These are phyloP conservation scores for Myrmophylax atrothorax DNA, from an alignment of 2,113 vertebrate genomes.

Conservation along the genomic window DNA sequence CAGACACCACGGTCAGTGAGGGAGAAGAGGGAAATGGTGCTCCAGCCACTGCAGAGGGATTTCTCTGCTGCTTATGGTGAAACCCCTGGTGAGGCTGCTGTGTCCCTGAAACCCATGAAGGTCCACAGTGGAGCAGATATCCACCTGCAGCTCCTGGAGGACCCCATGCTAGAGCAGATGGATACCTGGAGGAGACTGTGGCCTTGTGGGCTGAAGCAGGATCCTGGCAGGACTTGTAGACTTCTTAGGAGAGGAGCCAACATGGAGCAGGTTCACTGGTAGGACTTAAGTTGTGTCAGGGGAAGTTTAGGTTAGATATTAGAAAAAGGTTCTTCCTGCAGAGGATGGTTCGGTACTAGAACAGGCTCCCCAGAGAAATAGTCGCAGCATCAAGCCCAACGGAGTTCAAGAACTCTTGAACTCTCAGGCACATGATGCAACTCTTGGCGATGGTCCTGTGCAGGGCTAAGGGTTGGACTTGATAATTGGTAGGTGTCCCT, in stretches of 20 bases:
- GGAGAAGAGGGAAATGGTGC: neutral
- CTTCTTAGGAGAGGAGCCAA: neutral
- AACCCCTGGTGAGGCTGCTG: neutral
- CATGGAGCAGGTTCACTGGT: neutral
- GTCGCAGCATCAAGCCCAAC: neutral
- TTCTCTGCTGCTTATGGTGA: neutral
- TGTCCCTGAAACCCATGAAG: neutral
- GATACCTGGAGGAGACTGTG: neutral
- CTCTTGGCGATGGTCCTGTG: neutral
- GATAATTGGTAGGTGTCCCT: neutral
- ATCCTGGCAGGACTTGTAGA: neutral
- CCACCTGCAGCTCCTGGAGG: neutral
- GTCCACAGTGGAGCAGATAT: neutral
- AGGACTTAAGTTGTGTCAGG: neutral
- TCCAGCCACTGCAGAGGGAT: neutral
- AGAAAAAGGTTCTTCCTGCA: neutral
- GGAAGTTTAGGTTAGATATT: neutral
- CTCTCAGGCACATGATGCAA: neutral
- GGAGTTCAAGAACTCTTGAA: neutral
- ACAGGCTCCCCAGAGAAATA: neutral
- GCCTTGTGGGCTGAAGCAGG: fast-evolving
- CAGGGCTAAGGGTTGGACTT: neutral
- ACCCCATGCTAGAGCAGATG: neutral
- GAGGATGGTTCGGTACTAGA: neutral
- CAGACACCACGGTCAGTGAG: neutral